phyloP scores from a whole-genome alignment of 1,140 invertebrate species.

The Drosophila funebris region DNA sequence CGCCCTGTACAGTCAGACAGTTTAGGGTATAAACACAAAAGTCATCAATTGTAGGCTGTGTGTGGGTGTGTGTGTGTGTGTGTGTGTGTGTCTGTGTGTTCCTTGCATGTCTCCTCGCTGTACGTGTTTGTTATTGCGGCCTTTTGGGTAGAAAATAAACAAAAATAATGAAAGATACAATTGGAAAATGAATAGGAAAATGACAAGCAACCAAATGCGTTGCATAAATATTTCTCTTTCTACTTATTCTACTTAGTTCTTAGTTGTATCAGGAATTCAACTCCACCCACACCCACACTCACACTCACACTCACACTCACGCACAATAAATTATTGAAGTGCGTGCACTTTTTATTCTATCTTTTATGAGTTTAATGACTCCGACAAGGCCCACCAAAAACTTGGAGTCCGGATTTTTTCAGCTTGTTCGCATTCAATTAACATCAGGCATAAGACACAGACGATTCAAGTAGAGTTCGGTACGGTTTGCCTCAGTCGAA shows the following conservation, averaged over 20 bases:
- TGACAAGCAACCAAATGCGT: constrained; percentile 62
- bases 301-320: constrained; percentile 54
- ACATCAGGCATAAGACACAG: constrained; percentile 52
- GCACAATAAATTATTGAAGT: constrained; percentile 76
- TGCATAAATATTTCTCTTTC: constrained; percentile 66
- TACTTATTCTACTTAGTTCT: constrained; percentile 65
- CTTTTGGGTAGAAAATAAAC: constrained; percentile 62
- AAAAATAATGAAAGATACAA: constrained; percentile 59
- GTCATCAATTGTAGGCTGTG: neutral
- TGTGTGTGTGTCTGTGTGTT: neutral
- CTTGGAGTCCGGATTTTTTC: constrained; percentile 8
- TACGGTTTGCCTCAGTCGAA: constrained; percentile 1
- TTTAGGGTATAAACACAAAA: neutral
- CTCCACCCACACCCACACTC: constrained; percentile 39
- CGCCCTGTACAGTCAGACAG: neutral
- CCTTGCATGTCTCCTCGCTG: neutral
- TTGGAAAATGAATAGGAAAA: constrained; percentile 38
- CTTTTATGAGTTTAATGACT: constrained; percentile 80
- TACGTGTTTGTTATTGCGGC: constrained; percentile 44
- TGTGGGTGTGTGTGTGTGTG: neutral
- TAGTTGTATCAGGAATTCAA: constrained; percentile 31
- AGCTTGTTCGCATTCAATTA: constrained; percentile 76
- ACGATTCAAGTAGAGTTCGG: constrained; percentile 10
- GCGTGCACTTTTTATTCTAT: constrained; percentile 63
- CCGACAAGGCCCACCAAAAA: constrained; percentile 25